Conservation (phyloP, 2,113 vertebrate species). For the Ramphastos sulfuratus region DNA sequence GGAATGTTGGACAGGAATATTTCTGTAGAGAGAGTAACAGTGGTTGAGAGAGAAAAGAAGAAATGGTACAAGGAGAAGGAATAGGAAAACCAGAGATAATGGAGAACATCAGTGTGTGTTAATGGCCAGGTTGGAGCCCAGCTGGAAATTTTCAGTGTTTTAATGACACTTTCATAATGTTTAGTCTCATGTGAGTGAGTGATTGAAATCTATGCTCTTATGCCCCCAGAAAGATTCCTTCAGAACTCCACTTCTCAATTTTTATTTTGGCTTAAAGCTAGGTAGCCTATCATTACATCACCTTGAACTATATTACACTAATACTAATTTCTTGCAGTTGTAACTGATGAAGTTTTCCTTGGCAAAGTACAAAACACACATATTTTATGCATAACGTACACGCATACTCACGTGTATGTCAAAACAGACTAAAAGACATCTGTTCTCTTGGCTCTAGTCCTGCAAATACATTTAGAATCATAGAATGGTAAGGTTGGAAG, state of each 20-base stretch:
- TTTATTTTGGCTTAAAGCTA: constrained; percentile 15
- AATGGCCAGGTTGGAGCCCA: background rate
- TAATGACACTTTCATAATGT: constrained; percentile 1
- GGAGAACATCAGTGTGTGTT: background rate
- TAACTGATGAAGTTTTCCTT: constrained; percentile 32
- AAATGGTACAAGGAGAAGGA: background rate
- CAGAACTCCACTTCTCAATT: background rate
- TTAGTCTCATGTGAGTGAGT: constrained; percentile 24
- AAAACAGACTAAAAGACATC: constrained; percentile 46
- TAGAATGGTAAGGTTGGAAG: no score
- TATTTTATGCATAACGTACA: constrained; percentile 40
- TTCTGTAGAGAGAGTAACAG: background rate
- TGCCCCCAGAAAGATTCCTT: background rate
- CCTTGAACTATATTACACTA: background rate
- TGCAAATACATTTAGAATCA: background rate
- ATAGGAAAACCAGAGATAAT: background rate
- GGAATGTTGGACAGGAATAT: background rate
- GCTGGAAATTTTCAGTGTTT: background rate
- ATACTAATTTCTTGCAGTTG: background rate
- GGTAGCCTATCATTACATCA: background rate
- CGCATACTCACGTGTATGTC: background rate
- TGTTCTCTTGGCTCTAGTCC: constrained; percentile 31
- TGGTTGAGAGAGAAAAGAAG: background rate
- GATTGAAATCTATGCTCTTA: background rate
- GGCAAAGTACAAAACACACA: constrained; percentile 8